These are phyloP conservation scores for Poeciliopsis occidentalis DNA, from an alignment of 2,113 vertebrate species.

Conservation along the genomic window DNA sequence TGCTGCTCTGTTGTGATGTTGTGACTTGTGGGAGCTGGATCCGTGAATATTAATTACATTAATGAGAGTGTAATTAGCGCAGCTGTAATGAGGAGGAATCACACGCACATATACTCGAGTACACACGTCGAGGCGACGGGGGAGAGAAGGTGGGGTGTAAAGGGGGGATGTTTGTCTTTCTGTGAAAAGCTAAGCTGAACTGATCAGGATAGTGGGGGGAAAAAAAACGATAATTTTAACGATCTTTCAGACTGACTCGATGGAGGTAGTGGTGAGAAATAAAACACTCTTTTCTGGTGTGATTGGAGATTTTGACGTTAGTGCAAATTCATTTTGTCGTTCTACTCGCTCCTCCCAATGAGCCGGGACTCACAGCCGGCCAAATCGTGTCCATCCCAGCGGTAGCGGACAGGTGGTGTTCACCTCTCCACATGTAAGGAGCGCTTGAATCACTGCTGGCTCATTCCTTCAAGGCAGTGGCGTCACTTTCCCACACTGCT, in stretches of 20 bases:
- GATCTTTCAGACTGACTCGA: neutral
- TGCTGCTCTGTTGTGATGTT: slow-evolving; percentile 76
- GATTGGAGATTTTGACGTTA: neutral
- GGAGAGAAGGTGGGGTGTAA: slow-evolving; percentile 21
- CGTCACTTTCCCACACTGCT: neutral
- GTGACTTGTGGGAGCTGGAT: slow-evolving; percentile 76
- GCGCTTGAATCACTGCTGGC: too few species aligned
- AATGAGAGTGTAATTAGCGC: slow-evolving; percentile 80
- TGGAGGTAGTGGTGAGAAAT: neutral
- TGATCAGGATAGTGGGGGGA: neutral
- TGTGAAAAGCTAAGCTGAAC: slow-evolving; percentile 44
- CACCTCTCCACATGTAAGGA: neutral
- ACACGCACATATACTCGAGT: slow-evolving; percentile 17
- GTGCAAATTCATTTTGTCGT: neutral
- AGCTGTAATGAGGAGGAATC: slow-evolving; percentile 68
- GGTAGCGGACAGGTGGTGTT: neutral
- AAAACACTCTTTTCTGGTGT: too few species aligned
- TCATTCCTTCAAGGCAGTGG: neutral
- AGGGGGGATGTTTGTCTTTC: slow-evolving; percentile 54
- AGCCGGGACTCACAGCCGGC: neutral
- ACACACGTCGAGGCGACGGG: slow-evolving; percentile 49
- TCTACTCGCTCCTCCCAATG: neutral
- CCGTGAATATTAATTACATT: slow-evolving; percentile 81
- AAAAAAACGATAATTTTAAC: too few species aligned
- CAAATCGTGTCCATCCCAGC: neutral